Conservation (phyloP, 2,888 invertebrate genomes). For the Plebejus anna region DNA sequence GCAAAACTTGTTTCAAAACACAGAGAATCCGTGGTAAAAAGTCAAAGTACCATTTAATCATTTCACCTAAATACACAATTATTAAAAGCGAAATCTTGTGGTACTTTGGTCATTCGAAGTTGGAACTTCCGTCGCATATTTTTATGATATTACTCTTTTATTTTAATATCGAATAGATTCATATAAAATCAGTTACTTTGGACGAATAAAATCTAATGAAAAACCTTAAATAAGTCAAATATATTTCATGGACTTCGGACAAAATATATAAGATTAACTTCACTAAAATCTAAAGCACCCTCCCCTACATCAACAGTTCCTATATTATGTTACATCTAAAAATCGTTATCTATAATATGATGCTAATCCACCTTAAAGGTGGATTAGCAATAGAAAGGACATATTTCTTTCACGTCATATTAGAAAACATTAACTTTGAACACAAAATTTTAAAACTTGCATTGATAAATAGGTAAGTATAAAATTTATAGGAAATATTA, state of each 20-base stretch:
- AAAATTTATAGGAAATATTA: not conserved
- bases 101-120: not conserved
- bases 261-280: conserved; percentile 17
- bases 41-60: not conserved
- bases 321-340: conserved; percentile 13
- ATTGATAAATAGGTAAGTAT: not conserved
- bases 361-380: not conserved
- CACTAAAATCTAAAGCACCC: conserved; percentile 32
- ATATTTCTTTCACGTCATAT: not conserved
- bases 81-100: not conserved
- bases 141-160: not conserved
- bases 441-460: not conserved
- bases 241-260: not conserved
- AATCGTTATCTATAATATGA: not conserved
- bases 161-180: not conserved
- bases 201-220: conserved; percentile 14
- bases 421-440: not conserved
- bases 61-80: not conserved
- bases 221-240: not conserved
- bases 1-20: not conserved
- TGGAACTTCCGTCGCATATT: not conserved
- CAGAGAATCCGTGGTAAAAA: too few relatives aligned
- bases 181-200: not conserved
- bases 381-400: not conserved
- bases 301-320: conserved; percentile 10